These are phyloP conservation scores for Agelastica alni DNA, from an alignment of 2,888 invertebrate genomes.

Conservation along the genomic window DNA sequence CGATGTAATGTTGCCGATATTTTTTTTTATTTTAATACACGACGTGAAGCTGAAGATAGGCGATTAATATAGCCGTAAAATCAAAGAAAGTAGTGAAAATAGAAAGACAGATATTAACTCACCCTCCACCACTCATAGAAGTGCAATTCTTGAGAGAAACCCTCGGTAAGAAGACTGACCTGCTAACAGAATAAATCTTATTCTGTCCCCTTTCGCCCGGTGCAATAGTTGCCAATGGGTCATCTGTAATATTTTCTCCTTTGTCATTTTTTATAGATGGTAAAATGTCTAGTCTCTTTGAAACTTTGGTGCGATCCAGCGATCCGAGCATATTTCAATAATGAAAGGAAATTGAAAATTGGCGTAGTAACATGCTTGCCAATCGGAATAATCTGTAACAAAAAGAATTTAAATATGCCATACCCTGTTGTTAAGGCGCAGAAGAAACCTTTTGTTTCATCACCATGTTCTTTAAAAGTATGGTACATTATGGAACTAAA, in stretches of 20 bases:
- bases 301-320: slow-evolving; percentile 47
- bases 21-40: no score
- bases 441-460: no score
- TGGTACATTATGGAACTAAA: no score
- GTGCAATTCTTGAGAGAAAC: slow-evolving; percentile 46
- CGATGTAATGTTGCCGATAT: no score
- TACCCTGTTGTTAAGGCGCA: no score
- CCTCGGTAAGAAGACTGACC: slow-evolving; percentile 61
- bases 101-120: slow-evolving; percentile 31
- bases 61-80: no score
- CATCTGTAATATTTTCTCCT: slow-evolving; percentile 51
- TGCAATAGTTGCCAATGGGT: slow-evolving; percentile 60
- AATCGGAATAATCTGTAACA: slow-evolving; percentile 6
- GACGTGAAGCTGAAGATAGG: no score
- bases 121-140: slow-evolving; percentile 40
- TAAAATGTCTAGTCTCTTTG: slow-evolving; percentile 34
- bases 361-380: slow-evolving; percentile 6
- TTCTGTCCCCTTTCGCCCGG: slow-evolving; percentile 45
- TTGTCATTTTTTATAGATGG: slow-evolving; percentile 5
- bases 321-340: slow-evolving; percentile 48
- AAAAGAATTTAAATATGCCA: slow-evolving; percentile 3
- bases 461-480: no score
- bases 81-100: no score
- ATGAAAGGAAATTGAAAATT: not conserved
- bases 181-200: slow-evolving; percentile 61